phyloP scores from a whole-genome alignment of 2,797 vertebrate genomes.

The Siniperca scherzeri region DNA sequence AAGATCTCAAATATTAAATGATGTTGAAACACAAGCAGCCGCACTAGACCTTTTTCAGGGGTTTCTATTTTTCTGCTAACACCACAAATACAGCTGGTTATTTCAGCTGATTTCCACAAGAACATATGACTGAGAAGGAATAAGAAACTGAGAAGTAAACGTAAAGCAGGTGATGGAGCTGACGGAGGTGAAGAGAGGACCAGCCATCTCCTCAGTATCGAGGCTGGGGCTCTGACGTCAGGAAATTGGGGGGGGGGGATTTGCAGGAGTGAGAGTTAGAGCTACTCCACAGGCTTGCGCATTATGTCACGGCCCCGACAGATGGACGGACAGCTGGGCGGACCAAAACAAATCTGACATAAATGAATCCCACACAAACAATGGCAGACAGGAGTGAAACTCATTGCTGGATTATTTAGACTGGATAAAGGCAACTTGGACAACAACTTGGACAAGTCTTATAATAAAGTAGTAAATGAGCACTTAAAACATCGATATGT shows the following conservation, averaged over 20 bases:
- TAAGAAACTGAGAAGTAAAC: background rate
- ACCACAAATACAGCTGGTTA: background rate
- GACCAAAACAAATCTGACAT: constrained; percentile 78
- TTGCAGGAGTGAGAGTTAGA: constrained; percentile 19
- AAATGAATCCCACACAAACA: constrained; percentile 83
- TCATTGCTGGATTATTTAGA: constrained; percentile 43
- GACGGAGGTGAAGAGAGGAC: background rate
- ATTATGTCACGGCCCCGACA: constrained; percentile 72
- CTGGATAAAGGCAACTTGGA: background rate
- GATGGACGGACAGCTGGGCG: constrained; percentile 82
- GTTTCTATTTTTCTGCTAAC: background rate
- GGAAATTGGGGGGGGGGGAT: background rate
- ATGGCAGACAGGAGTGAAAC: constrained; percentile 58
- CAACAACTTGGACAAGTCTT: too few relatives aligned
- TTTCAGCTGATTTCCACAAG: background rate
- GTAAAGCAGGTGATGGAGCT: background rate
- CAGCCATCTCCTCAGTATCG: constrained; percentile 38
- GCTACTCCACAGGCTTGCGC: constrained; percentile 55
- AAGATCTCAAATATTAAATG: background rate
- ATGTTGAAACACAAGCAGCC: background rate
- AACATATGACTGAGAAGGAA: background rate
- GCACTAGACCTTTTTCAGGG: fast-evolving
- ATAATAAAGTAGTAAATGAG: background rate
- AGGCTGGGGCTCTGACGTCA: constrained; percentile 31
- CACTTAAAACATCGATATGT: background rate